These are phyloP conservation scores for Trogon melanurus DNA, from an alignment of 2,113 vertebrate species.

Conservation along the genomic window DNA sequence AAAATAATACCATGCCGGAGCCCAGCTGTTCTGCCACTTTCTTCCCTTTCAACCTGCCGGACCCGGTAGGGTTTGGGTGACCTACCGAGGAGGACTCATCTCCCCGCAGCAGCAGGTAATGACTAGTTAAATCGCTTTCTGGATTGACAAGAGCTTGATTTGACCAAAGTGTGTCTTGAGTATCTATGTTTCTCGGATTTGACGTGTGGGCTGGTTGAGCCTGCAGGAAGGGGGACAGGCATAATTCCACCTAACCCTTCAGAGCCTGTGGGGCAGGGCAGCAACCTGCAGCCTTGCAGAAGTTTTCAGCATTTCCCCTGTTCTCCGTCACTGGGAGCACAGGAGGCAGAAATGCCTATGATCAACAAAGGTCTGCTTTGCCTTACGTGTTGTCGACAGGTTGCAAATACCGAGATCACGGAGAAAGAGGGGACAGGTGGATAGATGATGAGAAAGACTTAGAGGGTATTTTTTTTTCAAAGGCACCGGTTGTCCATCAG, in stretches of 20 bases:
- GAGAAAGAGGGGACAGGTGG: not conserved
- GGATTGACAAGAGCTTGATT: not conserved
- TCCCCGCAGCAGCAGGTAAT: conserved; percentile 63
- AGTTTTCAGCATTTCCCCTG: not conserved
- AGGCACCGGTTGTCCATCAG: not conserved
- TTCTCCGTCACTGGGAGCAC: not conserved
- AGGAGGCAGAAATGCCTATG: not conserved
- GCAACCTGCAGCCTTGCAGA: not conserved
- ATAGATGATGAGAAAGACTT: not conserved
- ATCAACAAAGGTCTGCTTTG: not conserved
- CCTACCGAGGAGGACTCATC: not conserved
- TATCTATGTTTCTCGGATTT: not conserved
- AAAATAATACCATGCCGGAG: conserved; percentile 78
- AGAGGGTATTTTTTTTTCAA: not conserved
- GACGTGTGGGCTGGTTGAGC: not conserved
- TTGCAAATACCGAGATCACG: not conserved
- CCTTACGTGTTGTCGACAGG: not conserved
- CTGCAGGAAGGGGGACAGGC: not conserved
- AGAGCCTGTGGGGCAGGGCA: not conserved
- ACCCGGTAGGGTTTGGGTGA: conserved; percentile 81
- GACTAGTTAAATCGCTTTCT: not conserved
- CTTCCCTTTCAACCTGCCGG: conserved; percentile 74
- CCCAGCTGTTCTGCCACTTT: conserved; percentile 50
- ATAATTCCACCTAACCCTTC: not conserved
- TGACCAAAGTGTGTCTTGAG: not conserved